Conservation (phyloP, 2,888 invertebrate species). For the Drosophila prolongata region DNA sequence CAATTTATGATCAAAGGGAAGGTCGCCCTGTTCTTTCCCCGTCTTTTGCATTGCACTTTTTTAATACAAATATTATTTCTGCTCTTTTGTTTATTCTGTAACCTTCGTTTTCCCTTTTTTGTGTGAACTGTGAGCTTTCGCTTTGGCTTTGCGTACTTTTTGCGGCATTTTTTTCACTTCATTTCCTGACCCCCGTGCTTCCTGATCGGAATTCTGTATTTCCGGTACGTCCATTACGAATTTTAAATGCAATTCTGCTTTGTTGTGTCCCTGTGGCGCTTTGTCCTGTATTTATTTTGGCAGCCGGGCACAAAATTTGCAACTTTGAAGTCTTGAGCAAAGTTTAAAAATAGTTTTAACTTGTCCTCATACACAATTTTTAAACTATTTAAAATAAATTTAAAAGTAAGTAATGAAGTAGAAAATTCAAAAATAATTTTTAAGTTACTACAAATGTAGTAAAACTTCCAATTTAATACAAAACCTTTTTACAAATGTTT, state of each 20-base stretch:
- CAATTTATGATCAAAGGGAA: slow-evolving; percentile 30
- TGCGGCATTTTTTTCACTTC: slow-evolving; percentile 69
- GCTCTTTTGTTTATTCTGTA: slow-evolving; percentile 37
- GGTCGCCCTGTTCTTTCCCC: slow-evolving; percentile 2
- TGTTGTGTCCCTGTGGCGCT: slow-evolving; percentile 39
- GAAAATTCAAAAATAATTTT: not conserved
- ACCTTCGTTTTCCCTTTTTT: slow-evolving; percentile 14
- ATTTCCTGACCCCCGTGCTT: slow-evolving; percentile 70
- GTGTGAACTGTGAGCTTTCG: slow-evolving; percentile 22
- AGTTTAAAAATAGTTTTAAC: too few species aligned
- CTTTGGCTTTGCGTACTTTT: slow-evolving; percentile 53
- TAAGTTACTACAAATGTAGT: not conserved
- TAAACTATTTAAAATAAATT: not conserved
- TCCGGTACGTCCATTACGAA: slow-evolving; percentile 75
- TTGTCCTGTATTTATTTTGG: slow-evolving; percentile 36
- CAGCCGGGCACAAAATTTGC: slow-evolving; percentile 11
- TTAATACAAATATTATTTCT: slow-evolving; percentile 34
- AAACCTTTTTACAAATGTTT: too few species aligned
- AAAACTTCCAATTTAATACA: too few species aligned
- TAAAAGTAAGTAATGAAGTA: too few species aligned
- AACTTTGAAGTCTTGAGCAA: slow-evolving; percentile 11
- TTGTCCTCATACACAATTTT: too few species aligned
- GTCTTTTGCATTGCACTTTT: slow-evolving; percentile 18
- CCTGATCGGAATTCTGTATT: slow-evolving; percentile 79
- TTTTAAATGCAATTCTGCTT: slow-evolving; percentile 64